These are phyloP conservation scores for Prionailurus viverrinus DNA, from an alignment of 2,113 vertebrate species.

Conservation along the genomic window DNA sequence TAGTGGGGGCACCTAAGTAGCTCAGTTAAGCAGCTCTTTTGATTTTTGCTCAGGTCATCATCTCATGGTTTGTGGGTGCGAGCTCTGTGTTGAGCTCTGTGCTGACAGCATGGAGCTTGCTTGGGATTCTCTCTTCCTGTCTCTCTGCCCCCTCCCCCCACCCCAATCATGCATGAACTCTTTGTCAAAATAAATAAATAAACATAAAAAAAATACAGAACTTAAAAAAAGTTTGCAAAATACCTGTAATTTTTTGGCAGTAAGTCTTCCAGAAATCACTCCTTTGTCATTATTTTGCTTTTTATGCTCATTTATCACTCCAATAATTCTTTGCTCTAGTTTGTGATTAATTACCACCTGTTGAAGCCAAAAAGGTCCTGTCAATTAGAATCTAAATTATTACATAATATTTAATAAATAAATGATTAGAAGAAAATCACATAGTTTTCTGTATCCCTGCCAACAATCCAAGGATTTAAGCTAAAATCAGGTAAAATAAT, in stretches of 20 bases:
- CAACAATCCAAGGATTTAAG: conserved; percentile 7
- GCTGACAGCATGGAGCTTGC: too few species aligned
- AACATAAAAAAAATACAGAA: not conserved
- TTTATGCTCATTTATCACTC: conserved; percentile 95
- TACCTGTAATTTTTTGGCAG: conserved; percentile 97
- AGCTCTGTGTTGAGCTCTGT: too few species aligned
- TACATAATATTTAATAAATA: conserved; percentile 7
- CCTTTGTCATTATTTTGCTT: conserved; percentile 92
- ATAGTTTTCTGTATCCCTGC: not conserved
- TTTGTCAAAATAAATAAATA: too few species aligned
- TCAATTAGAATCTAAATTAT: conserved; percentile 54
- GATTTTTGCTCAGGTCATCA: too few species aligned
- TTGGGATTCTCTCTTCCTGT: too few species aligned
- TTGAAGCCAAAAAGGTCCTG: conserved; percentile 51
- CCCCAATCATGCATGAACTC: too few species aligned
- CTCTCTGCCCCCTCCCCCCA: too few species aligned
- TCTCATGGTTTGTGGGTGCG: too few species aligned
- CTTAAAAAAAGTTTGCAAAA: conserved; percentile 25
- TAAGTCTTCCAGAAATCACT: conserved; percentile 95
- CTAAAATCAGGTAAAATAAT: not conserved
- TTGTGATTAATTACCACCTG: conserved; percentile 95
- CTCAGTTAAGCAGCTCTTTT: too few species aligned
- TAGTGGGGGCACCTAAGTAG: not conserved
- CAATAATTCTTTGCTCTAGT: conserved; percentile 96
- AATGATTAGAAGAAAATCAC: not conserved